Base-by-base conservation (phyloP, 2,888 invertebrate species). In the Microctonus brassicae region DNA sequence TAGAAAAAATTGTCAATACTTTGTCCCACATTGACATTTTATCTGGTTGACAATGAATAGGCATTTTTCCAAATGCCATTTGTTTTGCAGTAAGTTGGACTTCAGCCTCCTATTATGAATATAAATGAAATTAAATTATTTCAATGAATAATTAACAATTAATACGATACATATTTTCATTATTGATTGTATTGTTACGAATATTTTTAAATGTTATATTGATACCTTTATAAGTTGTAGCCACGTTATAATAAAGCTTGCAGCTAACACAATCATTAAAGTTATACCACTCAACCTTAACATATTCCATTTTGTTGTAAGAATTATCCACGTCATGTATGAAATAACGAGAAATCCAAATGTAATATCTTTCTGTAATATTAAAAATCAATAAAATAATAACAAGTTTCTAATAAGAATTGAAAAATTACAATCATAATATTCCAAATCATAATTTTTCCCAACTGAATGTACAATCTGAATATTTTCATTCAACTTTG, bases 161-260 rank as follows among this genome's bases (percentile, higher is more conserved):
- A n/a, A n/a, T n/a, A n/a, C n/a, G n/a, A n/a, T n/a, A n/a, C n/a
- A n/a, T n/a, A n/a, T n/a, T n/a, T 29, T 1, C 22, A 29, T 13
- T 17, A 26, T 42, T 42, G 58, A 34, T n/a, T 26, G 22, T 53
- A 57, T 24, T 34, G 24, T 55, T 10, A 33, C 52, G 13, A 57
- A 71, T 29, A 73, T n/a, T n/a, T n/a, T n/a, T n/a, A n/a, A n/a
- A n/a, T n/a, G n/a, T n/a, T n/a, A 57, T 36, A 22, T 29, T 13
- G 57, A 29, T 75, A 85, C 85, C 79, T 81, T 75, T 65, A 84
- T 52, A 42, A 86, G 80, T 26, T 80, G 78, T 77, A 78, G 80
- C 82, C 82, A 86, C 1, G 80, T 83, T 61, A 85, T 78, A 10
- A 81, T 70, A 47, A 80, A 85, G 67, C 84, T 84, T 0, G 74